These are phyloP conservation scores for Rhogogaster chlorosoma DNA, from an alignment of 2,888 invertebrate species.

Conservation along the genomic window DNA sequence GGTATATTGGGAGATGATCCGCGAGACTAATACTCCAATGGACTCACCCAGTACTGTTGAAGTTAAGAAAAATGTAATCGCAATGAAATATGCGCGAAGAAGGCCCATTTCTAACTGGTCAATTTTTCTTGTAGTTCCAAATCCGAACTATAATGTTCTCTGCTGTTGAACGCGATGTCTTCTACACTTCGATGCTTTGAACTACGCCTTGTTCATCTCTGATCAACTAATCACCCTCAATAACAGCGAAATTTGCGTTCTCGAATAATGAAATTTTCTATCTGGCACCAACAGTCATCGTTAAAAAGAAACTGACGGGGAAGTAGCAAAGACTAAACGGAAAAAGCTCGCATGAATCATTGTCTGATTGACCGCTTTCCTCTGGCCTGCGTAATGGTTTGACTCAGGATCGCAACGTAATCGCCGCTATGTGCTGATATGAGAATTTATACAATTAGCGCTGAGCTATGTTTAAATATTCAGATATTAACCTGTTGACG, in stretches of 20 bases:
- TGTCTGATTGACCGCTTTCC: too few species aligned
- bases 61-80: neutral
- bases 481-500: neutral
- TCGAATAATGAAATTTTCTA: too few species aligned
- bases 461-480: neutral
- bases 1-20: neutral
- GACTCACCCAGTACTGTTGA: neutral
- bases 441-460: neutral
- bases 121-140: neutral
- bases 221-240: too few species aligned
- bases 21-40: neutral
- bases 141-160: neutral
- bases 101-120: neutral
- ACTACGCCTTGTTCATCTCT: too few species aligned
- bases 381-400: too few species aligned
- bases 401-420: too few species aligned
- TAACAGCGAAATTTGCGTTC: too few species aligned
- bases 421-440: too few species aligned
- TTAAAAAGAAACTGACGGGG: too few species aligned
- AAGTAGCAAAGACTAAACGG: too few species aligned
- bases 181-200: neutral
- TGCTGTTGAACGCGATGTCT: neutral
- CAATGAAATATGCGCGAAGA: neutral
- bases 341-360: too few species aligned
- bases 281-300: too few species aligned